These are phyloP conservation scores for Actinostola sp. DNA, from an alignment of 92 coral and sea anemone species.

Conservation along the genomic window DNA sequence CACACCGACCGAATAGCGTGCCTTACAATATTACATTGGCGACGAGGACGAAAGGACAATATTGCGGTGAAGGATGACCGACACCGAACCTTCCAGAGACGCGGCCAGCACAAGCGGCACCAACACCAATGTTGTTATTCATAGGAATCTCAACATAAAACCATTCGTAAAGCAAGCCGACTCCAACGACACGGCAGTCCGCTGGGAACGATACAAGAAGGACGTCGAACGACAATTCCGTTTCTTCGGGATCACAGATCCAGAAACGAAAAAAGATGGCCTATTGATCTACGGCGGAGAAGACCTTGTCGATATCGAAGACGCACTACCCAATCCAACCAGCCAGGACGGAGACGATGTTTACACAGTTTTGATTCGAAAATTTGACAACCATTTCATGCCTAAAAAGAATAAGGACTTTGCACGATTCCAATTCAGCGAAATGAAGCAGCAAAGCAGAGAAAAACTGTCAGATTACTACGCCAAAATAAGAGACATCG, in stretches of 20 bases:
- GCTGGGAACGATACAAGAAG: conserved; percentile 49
- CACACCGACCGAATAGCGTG: too few relatives aligned
- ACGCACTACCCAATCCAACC: conserved; percentile 40
- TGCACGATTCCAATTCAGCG: conserved; percentile 45
- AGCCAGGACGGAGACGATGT: conserved; percentile 27
- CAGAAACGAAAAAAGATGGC: conserved; percentile 38
- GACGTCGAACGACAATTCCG: conserved; percentile 48
- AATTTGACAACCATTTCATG: conserved; percentile 51
- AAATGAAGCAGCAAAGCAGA: conserved; percentile 32
- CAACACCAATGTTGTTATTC: background rate
- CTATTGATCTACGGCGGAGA: conserved; percentile 45
- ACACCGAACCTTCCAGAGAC: conserved; percentile 13
- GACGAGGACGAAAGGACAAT: conserved; percentile 17
- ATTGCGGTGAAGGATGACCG: conserved; percentile 32
- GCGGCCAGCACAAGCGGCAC: conserved; percentile 5
- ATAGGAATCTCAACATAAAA: conserved; percentile 32
- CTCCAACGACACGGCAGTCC: conserved; percentile 34
- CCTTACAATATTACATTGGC: conserved; percentile 39
- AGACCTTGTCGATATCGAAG: conserved; percentile 35
- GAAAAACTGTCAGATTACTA: conserved; percentile 31
- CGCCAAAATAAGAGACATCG: conserved; percentile 49
- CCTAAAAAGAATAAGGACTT: conserved; percentile 48
- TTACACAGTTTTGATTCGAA: conserved; percentile 29
- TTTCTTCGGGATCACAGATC: conserved; percentile 32
- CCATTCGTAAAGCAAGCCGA: conserved; percentile 35